A percentile compares a stretch with the other conserved stretches of the same genome.
Evolutionary conservation across 1,140 invertebrate genomes (phyloP).

Genomic region (Papilio dardanus): DNA sequence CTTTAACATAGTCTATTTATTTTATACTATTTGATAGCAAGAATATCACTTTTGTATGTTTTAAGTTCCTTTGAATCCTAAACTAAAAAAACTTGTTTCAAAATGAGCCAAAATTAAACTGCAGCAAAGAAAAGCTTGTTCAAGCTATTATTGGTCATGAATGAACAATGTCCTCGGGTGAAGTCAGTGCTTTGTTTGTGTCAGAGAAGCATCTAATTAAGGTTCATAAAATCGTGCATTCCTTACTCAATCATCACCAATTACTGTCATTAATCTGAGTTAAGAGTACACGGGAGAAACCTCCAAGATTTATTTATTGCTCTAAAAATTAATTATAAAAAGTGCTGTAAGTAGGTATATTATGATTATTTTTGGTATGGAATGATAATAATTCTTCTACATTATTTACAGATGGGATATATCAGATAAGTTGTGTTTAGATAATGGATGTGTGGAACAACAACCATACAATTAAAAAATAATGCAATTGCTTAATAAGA

Average conservation of each 20-base stretch:
- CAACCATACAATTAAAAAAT: too few species aligned
- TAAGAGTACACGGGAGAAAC: conserved; percentile 6
- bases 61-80: too few species aligned
- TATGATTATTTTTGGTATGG: not conserved
- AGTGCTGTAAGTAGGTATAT: not conserved
- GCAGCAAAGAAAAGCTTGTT: not conserved
- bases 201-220: conserved; percentile 15
- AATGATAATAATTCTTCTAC: not conserved
- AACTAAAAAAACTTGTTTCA: not conserved
- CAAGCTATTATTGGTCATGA: not conserved
- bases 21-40: not conserved
- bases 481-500: not conserved
- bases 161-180: not conserved
- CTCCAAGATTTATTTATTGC: not conserved
- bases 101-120: not conserved
- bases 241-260: conserved; percentile 12
- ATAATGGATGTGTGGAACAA: not conserved
- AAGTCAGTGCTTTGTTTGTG: conserved; percentile 27
- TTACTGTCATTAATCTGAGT: conserved; percentile 18
- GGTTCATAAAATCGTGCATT: conserved; percentile 30
- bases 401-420: not conserved
- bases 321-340: not conserved
- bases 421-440: too few species aligned
- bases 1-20: not conserved
- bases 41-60: too few species aligned